Percentiles rank a stretch among this genome's conserved stretches.
These are phyloP conservation scores for Paedocypris micromegethes DNA, from an alignment of 2,797 vertebrate genomes.

Conservation along the genomic window DNA sequence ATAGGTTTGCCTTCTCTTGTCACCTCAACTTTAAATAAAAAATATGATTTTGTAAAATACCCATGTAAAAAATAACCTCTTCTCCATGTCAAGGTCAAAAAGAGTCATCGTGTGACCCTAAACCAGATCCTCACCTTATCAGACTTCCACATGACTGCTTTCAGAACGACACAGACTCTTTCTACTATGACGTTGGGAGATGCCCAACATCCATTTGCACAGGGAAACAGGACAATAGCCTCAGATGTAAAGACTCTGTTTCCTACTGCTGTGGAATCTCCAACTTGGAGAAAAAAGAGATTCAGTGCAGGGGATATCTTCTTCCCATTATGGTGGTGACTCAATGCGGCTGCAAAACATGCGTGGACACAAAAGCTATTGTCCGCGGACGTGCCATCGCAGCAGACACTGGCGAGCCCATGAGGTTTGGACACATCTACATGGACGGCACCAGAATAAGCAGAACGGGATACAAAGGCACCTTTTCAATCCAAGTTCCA, in stretches of 20 bases:
- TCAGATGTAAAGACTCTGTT: slow-evolving; percentile 83
- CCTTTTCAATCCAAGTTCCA: slow-evolving; percentile 88
- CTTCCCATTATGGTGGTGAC: slow-evolving; percentile 83
- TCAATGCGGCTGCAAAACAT: slow-evolving; percentile 85
- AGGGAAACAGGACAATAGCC: slow-evolving; percentile 79
- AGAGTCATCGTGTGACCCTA: slow-evolving; percentile 76
- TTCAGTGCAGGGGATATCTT: slow-evolving; percentile 81
- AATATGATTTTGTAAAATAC: background rate
- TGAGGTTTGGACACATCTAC: slow-evolving; percentile 94
- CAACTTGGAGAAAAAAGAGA: slow-evolving; percentile 77
- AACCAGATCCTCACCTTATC: slow-evolving; percentile 81
- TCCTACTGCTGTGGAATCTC: slow-evolving; percentile 87
- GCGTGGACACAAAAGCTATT: slow-evolving; percentile 78
- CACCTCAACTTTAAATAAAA: background rate
- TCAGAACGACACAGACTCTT: slow-evolving; percentile 84
- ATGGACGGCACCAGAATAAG: slow-evolving; percentile 82
- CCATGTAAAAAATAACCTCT: slow-evolving; percentile 8
- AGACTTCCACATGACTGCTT: slow-evolving; percentile 89
- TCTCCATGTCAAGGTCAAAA: slow-evolving; percentile 65
- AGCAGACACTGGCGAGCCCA: slow-evolving; percentile 85
- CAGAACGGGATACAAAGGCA: slow-evolving; percentile 95
- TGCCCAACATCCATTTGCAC: slow-evolving; percentile 76
- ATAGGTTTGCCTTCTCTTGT: slow-evolving; percentile 69
- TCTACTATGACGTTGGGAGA: slow-evolving; percentile 86
- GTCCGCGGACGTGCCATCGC: slow-evolving; percentile 85